A percentile compares a stretch with the other conserved stretches of the same genome.
Evolutionary conservation across 1,140 invertebrate genomes (phyloP).

Genomic region (Ganaspis sp.): DNA sequence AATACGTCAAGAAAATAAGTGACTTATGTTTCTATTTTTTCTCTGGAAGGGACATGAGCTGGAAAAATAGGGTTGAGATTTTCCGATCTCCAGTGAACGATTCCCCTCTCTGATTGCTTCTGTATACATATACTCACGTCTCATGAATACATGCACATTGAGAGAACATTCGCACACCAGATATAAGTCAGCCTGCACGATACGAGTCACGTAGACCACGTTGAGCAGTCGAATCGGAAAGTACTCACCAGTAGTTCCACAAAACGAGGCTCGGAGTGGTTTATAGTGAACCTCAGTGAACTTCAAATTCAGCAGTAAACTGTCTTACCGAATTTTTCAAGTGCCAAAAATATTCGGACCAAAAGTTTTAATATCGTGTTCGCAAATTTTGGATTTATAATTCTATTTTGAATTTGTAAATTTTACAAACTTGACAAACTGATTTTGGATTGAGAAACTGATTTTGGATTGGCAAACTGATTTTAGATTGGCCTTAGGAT

Average conservation of each 20-base stretch:
- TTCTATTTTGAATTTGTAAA: too few species aligned
- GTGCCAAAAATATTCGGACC: too few species aligned
- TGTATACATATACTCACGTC: not conserved
- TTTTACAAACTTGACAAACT: too few species aligned
- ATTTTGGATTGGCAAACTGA: too few species aligned
- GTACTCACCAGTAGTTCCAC: conserved; percentile 40
- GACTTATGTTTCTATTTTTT: too few species aligned
- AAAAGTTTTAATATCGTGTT: conserved; percentile 27
- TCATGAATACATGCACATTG: not conserved
- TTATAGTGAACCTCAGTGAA: conserved; percentile 10
- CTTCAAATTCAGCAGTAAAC: not conserved
- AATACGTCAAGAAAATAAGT: too few species aligned
- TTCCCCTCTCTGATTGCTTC: not conserved
- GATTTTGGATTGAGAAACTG: too few species aligned
- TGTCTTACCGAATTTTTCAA: conserved; percentile 40
- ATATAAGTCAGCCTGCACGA: conserved; percentile 56
- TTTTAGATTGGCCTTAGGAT: too few species aligned
- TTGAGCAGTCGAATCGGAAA: conserved; percentile 59
- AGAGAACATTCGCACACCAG: conserved; percentile 40
- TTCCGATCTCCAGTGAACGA: not conserved
- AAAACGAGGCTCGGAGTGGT: conserved; percentile 38
- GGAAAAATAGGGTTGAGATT: not conserved
- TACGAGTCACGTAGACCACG: conserved; percentile 65
- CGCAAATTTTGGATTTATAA: too few species aligned
- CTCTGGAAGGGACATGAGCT: not conserved